These are phyloP conservation scores for Sphenopsis melanotis DNA, from an alignment of 2,797 vertebrate genomes.

Conservation along the genomic window DNA sequence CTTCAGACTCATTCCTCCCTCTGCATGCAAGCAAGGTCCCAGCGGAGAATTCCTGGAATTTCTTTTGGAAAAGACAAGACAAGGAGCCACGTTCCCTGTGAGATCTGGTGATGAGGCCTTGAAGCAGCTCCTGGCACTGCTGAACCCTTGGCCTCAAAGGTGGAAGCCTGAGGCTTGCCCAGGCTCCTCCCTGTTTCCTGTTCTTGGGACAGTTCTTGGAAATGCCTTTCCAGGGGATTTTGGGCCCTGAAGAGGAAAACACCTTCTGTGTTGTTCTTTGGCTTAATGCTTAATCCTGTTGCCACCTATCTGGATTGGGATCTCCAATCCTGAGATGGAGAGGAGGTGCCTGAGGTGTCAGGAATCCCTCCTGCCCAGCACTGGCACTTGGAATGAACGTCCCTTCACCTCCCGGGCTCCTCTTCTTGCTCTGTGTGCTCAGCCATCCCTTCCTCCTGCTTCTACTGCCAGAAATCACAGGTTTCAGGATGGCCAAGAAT, in stretches of 20 bases:
- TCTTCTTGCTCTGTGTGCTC: background rate
- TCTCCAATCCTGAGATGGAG: no score
- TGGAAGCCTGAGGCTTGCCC: background rate
- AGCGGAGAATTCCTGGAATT: background rate
- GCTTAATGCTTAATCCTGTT: background rate
- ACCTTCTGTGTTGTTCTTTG: background rate
- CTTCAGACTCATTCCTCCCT: fast-evolving
- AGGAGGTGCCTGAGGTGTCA: background rate
- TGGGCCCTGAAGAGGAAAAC: background rate
- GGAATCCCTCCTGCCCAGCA: background rate
- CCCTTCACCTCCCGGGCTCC: background rate
- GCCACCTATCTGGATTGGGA: background rate
- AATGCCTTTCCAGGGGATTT: background rate
- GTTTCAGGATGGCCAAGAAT: background rate
- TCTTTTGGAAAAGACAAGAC: background rate
- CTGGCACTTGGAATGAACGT: background rate
- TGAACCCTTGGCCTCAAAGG: background rate
- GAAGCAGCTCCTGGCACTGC: background rate
- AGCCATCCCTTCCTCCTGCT: background rate
- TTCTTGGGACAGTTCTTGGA: background rate
- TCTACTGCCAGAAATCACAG: fast-evolving
- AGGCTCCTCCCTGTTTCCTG: background rate
- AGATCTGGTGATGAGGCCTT: background rate
- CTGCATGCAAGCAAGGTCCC: background rate
- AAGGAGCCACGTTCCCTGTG: fast-evolving